Conservation (phyloP, 1,140 invertebrate species). For the Episyrphus balteatus region DNA sequence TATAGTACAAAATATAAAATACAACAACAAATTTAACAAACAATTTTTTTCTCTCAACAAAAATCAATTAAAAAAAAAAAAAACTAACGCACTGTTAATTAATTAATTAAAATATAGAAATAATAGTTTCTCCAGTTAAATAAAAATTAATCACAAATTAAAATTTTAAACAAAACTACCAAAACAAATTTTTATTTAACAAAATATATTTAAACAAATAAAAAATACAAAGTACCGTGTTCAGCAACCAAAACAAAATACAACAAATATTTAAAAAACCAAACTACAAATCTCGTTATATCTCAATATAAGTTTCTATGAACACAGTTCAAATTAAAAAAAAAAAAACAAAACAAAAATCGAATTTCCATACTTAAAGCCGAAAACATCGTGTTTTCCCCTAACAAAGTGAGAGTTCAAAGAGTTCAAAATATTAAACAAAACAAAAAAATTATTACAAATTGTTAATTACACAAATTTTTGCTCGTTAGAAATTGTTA, state of each 20-base stretch:
- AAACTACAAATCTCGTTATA: not conserved
- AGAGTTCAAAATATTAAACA: slow-evolving; percentile 22
- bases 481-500: too few species aligned
- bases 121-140: too few species aligned
- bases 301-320: too few species aligned
- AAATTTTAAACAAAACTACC: not conserved
- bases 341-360: too few species aligned
- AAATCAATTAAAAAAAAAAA: too few species aligned
- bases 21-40: not conserved
- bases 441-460: not conserved
- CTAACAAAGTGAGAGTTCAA: slow-evolving; percentile 7
- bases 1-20: not conserved
- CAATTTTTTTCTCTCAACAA: too few species aligned
- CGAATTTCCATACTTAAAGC: too few species aligned
- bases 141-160: not conserved
- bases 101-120: too few species aligned
- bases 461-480: too few species aligned
- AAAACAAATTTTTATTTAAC: not conserved
- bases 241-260: not conserved
- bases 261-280: not conserved
- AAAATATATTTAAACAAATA: slow-evolving; percentile 12
- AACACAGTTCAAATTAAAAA: too few species aligned
- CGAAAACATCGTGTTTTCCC: too few species aligned
- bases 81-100: too few species aligned
- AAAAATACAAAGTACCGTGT: slow-evolving; percentile 3